These are phyloP conservation scores for Tipula lateralis DNA, from an alignment of 2,888 invertebrate species.

Conservation along the genomic window DNA sequence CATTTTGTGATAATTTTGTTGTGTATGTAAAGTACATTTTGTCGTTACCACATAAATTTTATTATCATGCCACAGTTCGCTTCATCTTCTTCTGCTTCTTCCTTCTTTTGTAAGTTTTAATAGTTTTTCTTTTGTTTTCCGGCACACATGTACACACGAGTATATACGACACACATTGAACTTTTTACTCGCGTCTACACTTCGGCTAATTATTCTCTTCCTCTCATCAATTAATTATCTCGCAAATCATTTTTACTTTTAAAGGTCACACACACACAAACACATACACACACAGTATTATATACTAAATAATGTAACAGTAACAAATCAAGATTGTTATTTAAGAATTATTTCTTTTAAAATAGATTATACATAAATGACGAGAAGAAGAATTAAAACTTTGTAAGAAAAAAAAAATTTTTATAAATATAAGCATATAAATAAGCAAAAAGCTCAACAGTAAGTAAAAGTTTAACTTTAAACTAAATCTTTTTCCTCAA, in stretches of 20 bases:
- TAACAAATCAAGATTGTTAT: neutral
- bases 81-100: neutral
- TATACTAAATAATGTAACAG: neutral
- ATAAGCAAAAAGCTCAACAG: neutral
- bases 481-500: slow-evolving; percentile 14
- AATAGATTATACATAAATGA: neutral
- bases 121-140: neutral
- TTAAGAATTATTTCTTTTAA: neutral
- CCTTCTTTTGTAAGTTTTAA: neutral
- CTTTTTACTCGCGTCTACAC: neutral
- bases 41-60: slow-evolving; percentile 20
- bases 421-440: neutral
- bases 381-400: neutral
- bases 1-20: slow-evolving; percentile 19
- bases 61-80: neutral
- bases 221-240: neutral
- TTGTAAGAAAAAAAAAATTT: neutral
- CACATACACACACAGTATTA: neutral
- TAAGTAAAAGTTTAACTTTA: slow-evolving; percentile 15
- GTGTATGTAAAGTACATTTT: slow-evolving; percentile 25
- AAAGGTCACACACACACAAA: neutral
- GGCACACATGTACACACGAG: neutral
- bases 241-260: neutral
- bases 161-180: neutral
- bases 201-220: neutral